Base-by-base conservation (phyloP, 2,888 invertebrate species). In the Heliconius cydno region DNA sequence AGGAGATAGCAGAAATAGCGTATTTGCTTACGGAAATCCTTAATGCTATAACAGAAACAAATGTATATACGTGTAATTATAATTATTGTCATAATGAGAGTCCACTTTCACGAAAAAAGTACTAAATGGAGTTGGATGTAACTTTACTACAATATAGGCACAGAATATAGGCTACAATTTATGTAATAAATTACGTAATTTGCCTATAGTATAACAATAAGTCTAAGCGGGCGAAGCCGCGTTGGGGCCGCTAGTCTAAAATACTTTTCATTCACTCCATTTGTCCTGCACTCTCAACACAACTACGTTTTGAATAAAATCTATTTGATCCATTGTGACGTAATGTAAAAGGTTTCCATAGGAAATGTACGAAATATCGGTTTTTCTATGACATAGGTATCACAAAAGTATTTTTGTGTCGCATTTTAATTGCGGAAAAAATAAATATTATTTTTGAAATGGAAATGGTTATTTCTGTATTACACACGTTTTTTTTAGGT, bases 271-370 rank as follows among this genome's bases (percentile, higher is more conserved):
- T 72, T 12, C 52, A 72, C 13, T 52, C 19, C 28, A 72, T 52
- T 57, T 72, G 30, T 72, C 22, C 30, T 30, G 22, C n/a, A 57
- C 7, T n/a, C 13, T 72, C 72, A 57, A 57, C 30, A 57, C 13
- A 75, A 10, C 63, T 60, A 73, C 34, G 28, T 30, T 72, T 57
- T 72, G n/a, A 72, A 72, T 72, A 75, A 28, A 41, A 10, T n/a
- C n/a, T 41, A 25, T 75, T 75, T 41, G 41, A 38, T n/a, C 28
- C 74, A 63, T 38, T 28, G 19, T 75, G 74, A 75, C 12, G 38
- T 41, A 38, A 41, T 63, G 52, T 19, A 22, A 22, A 52, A 52
- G 52, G 52, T 52, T 25, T 63, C 65, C 19, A 41, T 41, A 28
- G 63, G 38, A 19, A 75, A 41, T 63, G 41, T 10, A 15, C 41